Conservation (phyloP, 2,797 vertebrate genomes). For the Mormyrus proboscirostris region DNA sequence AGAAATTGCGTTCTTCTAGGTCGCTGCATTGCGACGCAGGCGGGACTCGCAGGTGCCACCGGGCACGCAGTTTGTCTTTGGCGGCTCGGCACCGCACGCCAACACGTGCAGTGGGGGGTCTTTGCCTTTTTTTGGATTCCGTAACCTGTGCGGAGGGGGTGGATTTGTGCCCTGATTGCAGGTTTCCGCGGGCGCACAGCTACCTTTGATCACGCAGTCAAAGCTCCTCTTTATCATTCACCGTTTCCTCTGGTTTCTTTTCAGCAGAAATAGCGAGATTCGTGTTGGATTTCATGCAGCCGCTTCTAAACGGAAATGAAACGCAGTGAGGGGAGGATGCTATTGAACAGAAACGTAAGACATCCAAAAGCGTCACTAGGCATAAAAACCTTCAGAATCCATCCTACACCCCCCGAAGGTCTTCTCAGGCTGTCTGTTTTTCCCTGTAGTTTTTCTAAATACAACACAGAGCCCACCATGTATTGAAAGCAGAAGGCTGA, state of each 20-base stretch:
- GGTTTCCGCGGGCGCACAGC: background rate
- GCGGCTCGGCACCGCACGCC: background rate
- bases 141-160: background rate
- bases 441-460: background rate
- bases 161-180: conserved; percentile 3
- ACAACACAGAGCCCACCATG: background rate
- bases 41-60: background rate
- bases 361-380: background rate
- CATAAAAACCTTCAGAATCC: background rate
- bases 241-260: background rate
- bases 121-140: background rate
- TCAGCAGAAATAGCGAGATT: background rate
- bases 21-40: background rate
- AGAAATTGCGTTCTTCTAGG: background rate
- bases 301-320: background rate
- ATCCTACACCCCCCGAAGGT: background rate
- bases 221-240: background rate
- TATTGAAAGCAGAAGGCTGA: background rate
- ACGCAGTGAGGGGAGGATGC: background rate
- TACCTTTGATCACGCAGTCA: background rate
- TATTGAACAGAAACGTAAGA: background rate
- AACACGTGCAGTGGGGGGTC: conserved; percentile 13
- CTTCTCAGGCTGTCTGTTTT: background rate
- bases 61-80: background rate
- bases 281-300: background rate